Conservation (phyloP, 2,113 vertebrate genomes). For the Tachuris rubrigastra region DNA sequence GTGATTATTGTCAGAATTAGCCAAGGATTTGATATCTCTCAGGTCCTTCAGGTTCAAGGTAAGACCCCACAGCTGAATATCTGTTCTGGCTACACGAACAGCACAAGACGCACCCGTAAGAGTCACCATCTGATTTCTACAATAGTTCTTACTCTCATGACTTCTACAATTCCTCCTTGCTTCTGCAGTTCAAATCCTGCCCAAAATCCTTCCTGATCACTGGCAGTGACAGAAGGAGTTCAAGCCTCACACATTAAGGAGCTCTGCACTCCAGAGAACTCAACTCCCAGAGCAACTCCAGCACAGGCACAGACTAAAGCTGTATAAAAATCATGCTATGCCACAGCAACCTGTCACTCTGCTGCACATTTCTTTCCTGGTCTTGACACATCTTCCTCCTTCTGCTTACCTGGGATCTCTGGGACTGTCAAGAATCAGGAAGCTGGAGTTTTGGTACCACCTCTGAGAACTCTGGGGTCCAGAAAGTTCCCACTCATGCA, state of each 20-base stretch:
- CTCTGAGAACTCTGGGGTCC: neutral
- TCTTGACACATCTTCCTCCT: neutral
- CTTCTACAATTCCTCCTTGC: neutral
- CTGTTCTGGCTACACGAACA: neutral
- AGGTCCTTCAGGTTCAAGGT: slow-evolving; percentile 91
- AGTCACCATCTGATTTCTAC: neutral
- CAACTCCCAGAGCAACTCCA: neutral
- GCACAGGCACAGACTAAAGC: neutral
- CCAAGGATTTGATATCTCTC: slow-evolving; percentile 92
- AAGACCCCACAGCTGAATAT: neutral
- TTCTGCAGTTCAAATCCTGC: neutral
- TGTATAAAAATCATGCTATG: neutral
- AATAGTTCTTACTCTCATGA: neutral
- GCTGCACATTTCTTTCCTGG: neutral
- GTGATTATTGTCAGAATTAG: slow-evolving; percentile 85
- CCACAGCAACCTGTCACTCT: neutral
- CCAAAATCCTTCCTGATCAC: neutral
- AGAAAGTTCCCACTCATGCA: neutral
- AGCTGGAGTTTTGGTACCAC: neutral
- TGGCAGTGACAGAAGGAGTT: neutral
- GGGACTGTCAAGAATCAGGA: neutral
- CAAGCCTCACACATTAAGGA: neutral
- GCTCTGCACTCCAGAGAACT: neutral
- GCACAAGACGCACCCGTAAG: neutral
- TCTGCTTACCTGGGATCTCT: neutral